Base-by-base conservation (phyloP, 2,113 vertebrate species). In the Mystacornis crossleyi region DNA sequence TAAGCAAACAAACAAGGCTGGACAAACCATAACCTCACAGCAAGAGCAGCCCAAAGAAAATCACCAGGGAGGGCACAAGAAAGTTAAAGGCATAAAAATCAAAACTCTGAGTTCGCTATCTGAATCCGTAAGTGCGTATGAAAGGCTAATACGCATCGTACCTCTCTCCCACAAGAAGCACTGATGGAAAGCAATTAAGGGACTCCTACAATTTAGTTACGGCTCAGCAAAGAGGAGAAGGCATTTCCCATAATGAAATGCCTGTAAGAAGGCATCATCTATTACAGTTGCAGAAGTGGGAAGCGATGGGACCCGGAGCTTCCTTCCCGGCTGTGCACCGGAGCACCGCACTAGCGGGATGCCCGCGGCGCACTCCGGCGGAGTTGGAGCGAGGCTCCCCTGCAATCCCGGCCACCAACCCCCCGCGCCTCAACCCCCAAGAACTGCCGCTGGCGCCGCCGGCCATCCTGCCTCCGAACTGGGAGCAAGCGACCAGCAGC, bases 61-160 rank as follows among this genome's bases (percentile, higher is more conserved):
- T 25, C 72, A 58, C 60, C 25, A 92, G 40, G 67, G 47, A 94
- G n/a, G 36, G 58, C 45, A 71, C 25, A 43, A 62, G 26, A 86
- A 94, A 96, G 95, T 95, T 92, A 53, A 91, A 60, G 33, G 36
- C 50, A 38, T n/a, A 66, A 83, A 86, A 83, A 55, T 6, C 38
- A 60, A 36, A 93, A 86, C 83, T 92, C 69, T 28, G 51, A 14
- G 20, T 65, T 86, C 55, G 7, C 40, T 64, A 13, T 6, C 54
- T 38, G 83, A 36, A 83, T 10, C 36, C 7, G 0, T 38, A 75
- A 34, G 23, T 6, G 31, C 12, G 2, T 51, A 54, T 43, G 24
- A 71, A 78, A 67, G 60, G 23, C 6, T 51, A 64, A 36, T 31
- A 48, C 3, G 2, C 43, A 51, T 29, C 13, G 21, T 78, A 45